These are phyloP conservation scores for cattle (Bos taurus) DNA, from an alignment of 2,113 vertebrate species.

Conservation along the genomic window ARS-UCD2.0 NC_037329.1:118778001-118778500, in stretches of 20 bases:
- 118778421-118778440: not conserved
- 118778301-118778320: not conserved
- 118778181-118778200: fast-evolving
- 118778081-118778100: not conserved
- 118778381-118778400: not conserved
- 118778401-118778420: not conserved
- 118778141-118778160: not conserved
- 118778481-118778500: not conserved
- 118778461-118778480: not conserved
- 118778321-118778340: not conserved
- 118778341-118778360: not conserved
- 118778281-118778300: not conserved
- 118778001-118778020: not conserved
- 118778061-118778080: not conserved
- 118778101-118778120: not conserved
- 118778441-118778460: not conserved
- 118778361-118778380: not conserved
- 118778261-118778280: not conserved
- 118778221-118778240: not conserved
- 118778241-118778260: not conserved
- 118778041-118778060: constrained; percentile 4
- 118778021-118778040: not conserved
- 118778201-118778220: not conserved
- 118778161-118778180: not conserved
- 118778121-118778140: not conserved